phyloP scores from a whole-genome alignment of 2,888 invertebrate genomes.

The Cyclophora albipunctata region DNA sequence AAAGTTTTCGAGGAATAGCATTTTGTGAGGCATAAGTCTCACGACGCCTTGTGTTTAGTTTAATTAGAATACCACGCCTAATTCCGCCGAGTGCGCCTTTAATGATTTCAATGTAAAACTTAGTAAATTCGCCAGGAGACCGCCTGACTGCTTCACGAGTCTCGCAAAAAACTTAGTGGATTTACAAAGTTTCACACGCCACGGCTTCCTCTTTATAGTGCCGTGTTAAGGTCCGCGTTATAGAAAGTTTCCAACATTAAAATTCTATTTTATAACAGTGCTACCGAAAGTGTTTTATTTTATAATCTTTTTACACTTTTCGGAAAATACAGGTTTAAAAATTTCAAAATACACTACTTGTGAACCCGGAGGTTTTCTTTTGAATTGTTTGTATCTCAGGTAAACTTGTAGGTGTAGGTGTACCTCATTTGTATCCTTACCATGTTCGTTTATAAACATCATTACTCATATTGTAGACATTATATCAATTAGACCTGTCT shows the following conservation, averaged over 20 bases:
- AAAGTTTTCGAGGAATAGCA: conserved; percentile 36
- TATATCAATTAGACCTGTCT: too few species aligned
- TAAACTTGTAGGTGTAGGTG: too few species aligned
- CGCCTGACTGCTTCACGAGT: not conserved
- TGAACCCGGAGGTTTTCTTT: too few species aligned
- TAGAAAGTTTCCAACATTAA: conserved; percentile 4
- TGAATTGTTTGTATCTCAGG: too few species aligned
- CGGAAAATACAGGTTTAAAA: not conserved
- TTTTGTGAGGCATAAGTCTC: conserved; percentile 35
- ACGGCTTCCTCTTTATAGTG: conserved; percentile 11
- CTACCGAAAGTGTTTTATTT: conserved; percentile 2
- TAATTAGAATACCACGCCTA: conserved; percentile 42
- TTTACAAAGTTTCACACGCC: conserved; percentile 3
- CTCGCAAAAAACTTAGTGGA: conserved; percentile 3
- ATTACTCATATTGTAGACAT: too few species aligned
- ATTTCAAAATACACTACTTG: not conserved
- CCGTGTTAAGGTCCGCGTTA: conserved; percentile 8
- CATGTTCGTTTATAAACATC: too few species aligned
- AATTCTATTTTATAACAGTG: conserved; percentile 6
- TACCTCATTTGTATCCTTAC: too few species aligned
- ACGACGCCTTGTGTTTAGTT: conserved; percentile 40
- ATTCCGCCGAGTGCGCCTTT: conserved; percentile 34
- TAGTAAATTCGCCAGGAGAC: conserved; percentile 1
- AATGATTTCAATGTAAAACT: conserved; percentile 32
- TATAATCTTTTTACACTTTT: conserved; percentile 1